Base-by-base conservation (phyloP, 2,797 vertebrate genomes). In the Leuciscus waleckii region DNA sequence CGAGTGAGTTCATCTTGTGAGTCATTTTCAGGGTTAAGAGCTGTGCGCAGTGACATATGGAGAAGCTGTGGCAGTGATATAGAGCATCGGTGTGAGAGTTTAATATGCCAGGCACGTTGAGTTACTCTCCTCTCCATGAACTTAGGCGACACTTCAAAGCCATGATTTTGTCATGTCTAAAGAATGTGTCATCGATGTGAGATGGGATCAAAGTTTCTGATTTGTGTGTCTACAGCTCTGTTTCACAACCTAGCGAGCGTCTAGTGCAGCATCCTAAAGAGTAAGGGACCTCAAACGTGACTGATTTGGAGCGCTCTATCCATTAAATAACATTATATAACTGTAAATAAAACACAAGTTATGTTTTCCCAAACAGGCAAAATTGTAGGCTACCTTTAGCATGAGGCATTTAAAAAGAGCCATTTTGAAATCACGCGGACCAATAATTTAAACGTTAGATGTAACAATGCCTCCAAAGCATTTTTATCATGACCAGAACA, bases 111-210 rank as follows among this genome's bases (percentile, higher is more conserved):
- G 79, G 73, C 83, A 85, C 73, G 75, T 67, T 85, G 67, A 85
- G 14, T 43, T 81, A 77, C 75, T 82, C 75, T 85, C 49, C 58
- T 78, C 65, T 51, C 35, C 0, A 5, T 77, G 65, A 84, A 84
- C 86, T 74, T 79, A 73, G 14, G 61, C 32, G 19, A 43, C 77
- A 85, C 73, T 87, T 85, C 83, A 87, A 81, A 82, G 86, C 63
- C 77, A 58, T 35, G 86, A 69, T 75, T 87, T 87, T 80, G 84
- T 85, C 84, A 81, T 85, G 77, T 81, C 77, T 81, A 74, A 85
- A 84, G 77, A 84, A 87, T 41, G 82, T 82, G 65, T 85, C 79
- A 51, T 85, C 35, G 16, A 54, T 63, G 43, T 56, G 65, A 77
- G 78, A 84, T 65, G 41, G 56, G 70, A 87, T 87, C 79, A 87